Conservation (phyloP, 2,113 vertebrate species). For the Falcunculus frontatus region DNA sequence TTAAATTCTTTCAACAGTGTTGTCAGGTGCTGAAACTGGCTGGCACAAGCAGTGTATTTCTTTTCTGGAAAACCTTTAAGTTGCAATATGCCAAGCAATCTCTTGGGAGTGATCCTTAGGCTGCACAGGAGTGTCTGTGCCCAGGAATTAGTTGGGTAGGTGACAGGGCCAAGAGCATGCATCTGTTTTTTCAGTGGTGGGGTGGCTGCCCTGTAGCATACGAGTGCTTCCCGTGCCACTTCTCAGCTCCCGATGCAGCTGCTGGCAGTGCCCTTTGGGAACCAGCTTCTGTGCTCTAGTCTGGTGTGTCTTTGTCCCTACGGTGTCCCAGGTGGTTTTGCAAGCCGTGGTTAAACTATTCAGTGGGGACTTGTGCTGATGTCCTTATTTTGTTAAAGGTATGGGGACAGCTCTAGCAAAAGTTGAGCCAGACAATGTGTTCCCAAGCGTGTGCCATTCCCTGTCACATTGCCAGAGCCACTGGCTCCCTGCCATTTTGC, state of each 20-base stretch:
- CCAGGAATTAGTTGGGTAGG: not conserved
- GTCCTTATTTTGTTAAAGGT: accelerated
- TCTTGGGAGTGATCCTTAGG: not conserved
- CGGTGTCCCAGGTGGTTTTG: not conserved
- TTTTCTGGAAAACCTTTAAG: not conserved
- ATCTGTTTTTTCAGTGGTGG: not conserved
- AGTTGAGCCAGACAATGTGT: accelerated
- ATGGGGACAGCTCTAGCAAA: not conserved
- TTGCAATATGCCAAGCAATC: not conserved
- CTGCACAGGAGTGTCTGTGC: not conserved
- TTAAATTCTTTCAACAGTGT: not conserved
- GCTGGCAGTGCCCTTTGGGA: not conserved
- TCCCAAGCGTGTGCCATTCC: not conserved
- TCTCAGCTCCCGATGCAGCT: not conserved
- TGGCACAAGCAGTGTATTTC: not conserved
- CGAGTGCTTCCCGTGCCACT: accelerated
- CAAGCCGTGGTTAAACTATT: not conserved
- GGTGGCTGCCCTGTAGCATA: not conserved
- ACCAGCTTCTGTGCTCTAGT: not conserved
- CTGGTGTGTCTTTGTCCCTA: not conserved
- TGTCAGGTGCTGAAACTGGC: not conserved
- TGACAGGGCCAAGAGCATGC: not conserved
- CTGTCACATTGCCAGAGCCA: not conserved
- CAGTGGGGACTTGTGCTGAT: not conserved
- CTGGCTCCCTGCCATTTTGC: not conserved